These are phyloP conservation scores for Galerucella calmariensis DNA, from an alignment of 2,888 invertebrate genomes.

Conservation along the genomic window DNA sequence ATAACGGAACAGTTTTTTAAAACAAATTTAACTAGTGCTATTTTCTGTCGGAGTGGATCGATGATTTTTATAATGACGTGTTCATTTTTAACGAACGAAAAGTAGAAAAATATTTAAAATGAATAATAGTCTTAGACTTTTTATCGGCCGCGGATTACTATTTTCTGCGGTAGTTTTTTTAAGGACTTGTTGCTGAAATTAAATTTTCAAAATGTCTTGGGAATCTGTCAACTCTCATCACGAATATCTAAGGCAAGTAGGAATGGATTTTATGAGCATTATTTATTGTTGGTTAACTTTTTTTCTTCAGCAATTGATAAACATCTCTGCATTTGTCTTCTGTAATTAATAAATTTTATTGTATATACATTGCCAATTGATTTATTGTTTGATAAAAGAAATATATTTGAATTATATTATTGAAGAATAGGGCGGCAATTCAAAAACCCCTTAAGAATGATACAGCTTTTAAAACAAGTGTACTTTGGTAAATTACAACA, in stretches of 20 bases:
- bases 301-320: neutral
- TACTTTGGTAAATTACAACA: too few species aligned
- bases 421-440: neutral
- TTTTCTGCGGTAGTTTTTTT: constrained; percentile 22
- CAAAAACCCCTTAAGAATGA: neutral
- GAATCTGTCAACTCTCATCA: constrained; percentile 85
- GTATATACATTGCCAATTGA: neutral
- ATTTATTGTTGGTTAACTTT: neutral
- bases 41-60: neutral
- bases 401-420: neutral
- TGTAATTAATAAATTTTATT: too few species aligned
- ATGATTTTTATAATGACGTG: neutral
- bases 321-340: neutral
- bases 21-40: neutral
- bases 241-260: constrained; percentile 79
- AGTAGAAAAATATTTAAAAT: neutral
- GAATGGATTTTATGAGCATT: neutral
- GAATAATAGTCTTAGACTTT: constrained; percentile 15
- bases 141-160: neutral
- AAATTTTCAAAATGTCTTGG: constrained; percentile 78
- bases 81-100: neutral
- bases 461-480: neutral
- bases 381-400: too few species aligned
- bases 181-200: constrained; percentile 31
- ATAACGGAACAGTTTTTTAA: neutral